A percentile compares a stretch with the other conserved stretches of the same genome.
phyloP scores from a whole-genome alignment of 1,140 invertebrate genomes.

The Daktulosphaira vitifoliae region DNA sequence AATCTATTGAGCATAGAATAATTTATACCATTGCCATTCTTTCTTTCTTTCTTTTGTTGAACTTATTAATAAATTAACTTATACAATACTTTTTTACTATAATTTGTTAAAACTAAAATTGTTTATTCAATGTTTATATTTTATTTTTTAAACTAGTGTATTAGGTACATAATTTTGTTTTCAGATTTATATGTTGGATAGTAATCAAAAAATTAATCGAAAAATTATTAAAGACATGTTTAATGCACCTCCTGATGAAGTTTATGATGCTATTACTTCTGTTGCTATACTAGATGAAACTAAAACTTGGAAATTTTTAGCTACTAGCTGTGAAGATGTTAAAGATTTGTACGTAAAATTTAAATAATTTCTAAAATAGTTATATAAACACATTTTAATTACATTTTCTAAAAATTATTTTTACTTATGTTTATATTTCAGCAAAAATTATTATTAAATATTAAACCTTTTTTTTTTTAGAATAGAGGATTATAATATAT shows the following conservation, averaged over 20 bases:
- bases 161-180: no score
- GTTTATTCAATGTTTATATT: no score
- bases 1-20: no score
- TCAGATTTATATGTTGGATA: constrained; percentile 15
- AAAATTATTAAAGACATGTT: constrained; percentile 9
- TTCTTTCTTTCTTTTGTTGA: no score
- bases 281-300: constrained; percentile 3
- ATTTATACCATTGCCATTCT: no score
- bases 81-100: no score
- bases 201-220: not conserved
- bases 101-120: no score
- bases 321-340: not conserved
- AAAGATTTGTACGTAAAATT: constrained; percentile 7
- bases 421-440: not conserved
- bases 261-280: constrained; percentile 1
- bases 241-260: constrained; percentile 22
- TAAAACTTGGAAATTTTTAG: not conserved
- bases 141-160: no score
- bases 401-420: not conserved
- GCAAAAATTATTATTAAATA: no score
- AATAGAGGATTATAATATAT: not conserved
- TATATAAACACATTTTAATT: not conserved
- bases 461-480: constrained; percentile 4
- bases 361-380: not conserved
- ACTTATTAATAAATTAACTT: no score